Conservation (phyloP, 2,113 vertebrate genomes). For the Anhinga anhinga region DNA sequence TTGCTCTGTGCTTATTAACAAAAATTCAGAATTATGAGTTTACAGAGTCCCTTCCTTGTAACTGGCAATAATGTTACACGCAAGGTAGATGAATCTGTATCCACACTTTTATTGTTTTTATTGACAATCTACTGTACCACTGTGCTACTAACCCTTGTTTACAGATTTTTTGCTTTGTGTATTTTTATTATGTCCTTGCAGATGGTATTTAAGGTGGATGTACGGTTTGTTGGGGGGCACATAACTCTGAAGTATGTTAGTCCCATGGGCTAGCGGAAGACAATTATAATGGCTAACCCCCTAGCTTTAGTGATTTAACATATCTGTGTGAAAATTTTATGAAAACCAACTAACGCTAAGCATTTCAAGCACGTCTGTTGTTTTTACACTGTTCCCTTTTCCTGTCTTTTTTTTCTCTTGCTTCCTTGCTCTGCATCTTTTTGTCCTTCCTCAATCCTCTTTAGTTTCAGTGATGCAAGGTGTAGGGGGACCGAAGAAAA, state of each 20-base stretch:
- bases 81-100: slow-evolving; percentile 65
- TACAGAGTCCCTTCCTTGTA: slow-evolving; percentile 45
- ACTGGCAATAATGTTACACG: slow-evolving; percentile 63
- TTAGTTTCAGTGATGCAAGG: background rate
- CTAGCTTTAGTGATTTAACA: slow-evolving; percentile 54
- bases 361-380: background rate
- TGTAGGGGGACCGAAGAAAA: background rate
- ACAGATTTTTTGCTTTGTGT: slow-evolving; percentile 68
- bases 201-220: slow-evolving; percentile 67
- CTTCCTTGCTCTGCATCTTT: background rate
- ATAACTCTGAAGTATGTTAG: slow-evolving; percentile 58
- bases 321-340: slow-evolving; percentile 47
- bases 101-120: slow-evolving; percentile 67
- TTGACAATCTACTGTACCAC: slow-evolving; percentile 77
- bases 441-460: background rate
- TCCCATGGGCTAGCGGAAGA: slow-evolving; percentile 54
- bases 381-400: background rate
- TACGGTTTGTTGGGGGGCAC: slow-evolving; percentile 44
- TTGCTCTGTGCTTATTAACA: slow-evolving; percentile 90
- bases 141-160: slow-evolving; percentile 81
- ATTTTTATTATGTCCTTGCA: slow-evolving; percentile 60
- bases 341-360: background rate
- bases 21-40: slow-evolving; percentile 81
- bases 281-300: slow-evolving; percentile 50
- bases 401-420: background rate